These are phyloP conservation scores for Semicossyphus pulcher DNA, from an alignment of 2,113 vertebrate species.

Conservation along the genomic window DNA sequence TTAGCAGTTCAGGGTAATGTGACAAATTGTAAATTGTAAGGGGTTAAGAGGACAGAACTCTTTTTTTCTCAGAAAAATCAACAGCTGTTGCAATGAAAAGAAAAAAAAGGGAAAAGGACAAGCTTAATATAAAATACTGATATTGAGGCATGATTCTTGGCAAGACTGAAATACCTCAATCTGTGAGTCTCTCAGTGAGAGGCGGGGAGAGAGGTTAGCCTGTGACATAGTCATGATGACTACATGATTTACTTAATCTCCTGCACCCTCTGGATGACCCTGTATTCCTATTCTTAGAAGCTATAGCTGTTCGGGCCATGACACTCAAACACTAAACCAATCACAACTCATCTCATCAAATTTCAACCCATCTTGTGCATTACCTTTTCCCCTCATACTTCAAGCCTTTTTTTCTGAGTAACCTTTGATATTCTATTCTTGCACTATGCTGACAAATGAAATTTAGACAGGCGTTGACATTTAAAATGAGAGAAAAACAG, in stretches of 20 bases:
- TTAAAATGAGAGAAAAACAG: constrained; percentile 35
- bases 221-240: constrained; percentile 27
- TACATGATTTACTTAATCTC: constrained; percentile 38
- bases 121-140: background rate
- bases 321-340: constrained; percentile 31
- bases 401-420: constrained; percentile 14
- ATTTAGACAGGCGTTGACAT: constrained; percentile 37
- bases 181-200: background rate
- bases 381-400: background rate
- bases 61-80: background rate
- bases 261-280: constrained; percentile 12
- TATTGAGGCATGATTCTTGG: background rate
- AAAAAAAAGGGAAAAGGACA: background rate
- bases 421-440: background rate
- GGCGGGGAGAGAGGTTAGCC: background rate
- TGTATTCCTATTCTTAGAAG: constrained; percentile 32
- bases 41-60: background rate
- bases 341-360: constrained; percentile 29
- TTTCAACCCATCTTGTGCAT: constrained; percentile 8
- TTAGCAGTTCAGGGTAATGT: background rate
- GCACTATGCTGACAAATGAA: constrained; percentile 24
- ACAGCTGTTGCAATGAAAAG: background rate
- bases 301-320: background rate
- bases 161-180: background rate
- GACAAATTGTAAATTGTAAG: too few relatives aligned